These are phyloP conservation scores for Oncorhynchus mykiss DNA, from an alignment of 2,113 vertebrate genomes.

Conservation along the genomic window DNA sequence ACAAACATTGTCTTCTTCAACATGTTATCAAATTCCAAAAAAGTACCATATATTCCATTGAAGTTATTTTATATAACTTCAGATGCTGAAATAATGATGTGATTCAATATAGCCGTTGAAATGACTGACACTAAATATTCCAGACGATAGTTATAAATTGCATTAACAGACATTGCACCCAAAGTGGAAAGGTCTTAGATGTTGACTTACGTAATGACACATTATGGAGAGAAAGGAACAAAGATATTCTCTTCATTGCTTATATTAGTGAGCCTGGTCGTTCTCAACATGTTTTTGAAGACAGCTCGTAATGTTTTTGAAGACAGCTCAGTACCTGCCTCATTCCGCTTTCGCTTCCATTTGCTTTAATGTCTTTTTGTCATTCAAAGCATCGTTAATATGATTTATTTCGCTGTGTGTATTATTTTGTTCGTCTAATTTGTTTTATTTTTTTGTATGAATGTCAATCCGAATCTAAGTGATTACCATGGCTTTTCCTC, in stretches of 20 bases:
- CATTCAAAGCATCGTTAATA: slow-evolving; percentile 67
- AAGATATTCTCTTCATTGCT: slow-evolving; percentile 59
- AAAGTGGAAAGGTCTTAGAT: slow-evolving; percentile 59
- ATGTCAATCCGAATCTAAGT: slow-evolving; percentile 72
- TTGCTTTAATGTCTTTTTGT: slow-evolving; percentile 58
- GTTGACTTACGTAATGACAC: slow-evolving; percentile 69
- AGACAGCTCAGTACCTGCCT: slow-evolving; percentile 60
- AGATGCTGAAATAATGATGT: no score
- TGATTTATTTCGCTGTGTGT: slow-evolving; percentile 71
- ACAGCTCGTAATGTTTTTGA: slow-evolving; percentile 57
- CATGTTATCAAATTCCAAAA: no score
- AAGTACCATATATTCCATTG: no score
- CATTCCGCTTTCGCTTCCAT: slow-evolving; percentile 61
- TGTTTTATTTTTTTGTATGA: slow-evolving; percentile 57
- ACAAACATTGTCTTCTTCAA: no score
- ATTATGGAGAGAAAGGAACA: slow-evolving; percentile 56
- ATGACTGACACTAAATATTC: slow-evolving; percentile 55
- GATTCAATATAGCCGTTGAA: slow-evolving; percentile 34
- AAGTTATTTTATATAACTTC: no score
- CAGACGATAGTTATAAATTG: no score
- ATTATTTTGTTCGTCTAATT: slow-evolving; percentile 72
- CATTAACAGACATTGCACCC: no score
- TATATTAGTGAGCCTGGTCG: slow-evolving; percentile 61
- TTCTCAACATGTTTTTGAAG: slow-evolving; percentile 61
- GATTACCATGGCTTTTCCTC: slow-evolving; percentile 58